Percentiles rank a stretch among this genome's conserved stretches.
Evolutionary conservation across 2,113 vertebrate species (phyloP).

Genomic region (Perca schrenkii): DNA sequence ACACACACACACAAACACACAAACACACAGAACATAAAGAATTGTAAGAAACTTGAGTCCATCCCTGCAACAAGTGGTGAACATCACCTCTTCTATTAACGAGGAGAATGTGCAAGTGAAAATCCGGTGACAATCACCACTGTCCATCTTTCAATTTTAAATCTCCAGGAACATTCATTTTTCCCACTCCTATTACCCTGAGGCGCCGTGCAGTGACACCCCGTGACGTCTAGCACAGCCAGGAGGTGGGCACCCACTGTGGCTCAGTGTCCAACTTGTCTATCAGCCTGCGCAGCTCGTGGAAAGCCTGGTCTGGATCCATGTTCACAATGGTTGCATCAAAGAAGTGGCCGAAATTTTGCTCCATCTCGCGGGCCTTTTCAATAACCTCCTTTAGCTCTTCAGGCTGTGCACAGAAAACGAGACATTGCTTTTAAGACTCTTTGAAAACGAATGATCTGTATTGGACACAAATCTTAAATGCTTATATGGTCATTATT

Average conservation of each 20-base stretch:
- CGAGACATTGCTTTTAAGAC: not conserved
- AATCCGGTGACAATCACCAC: slow-evolving; percentile 48
- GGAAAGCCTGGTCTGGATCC: slow-evolving; percentile 91
- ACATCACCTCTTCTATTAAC: slow-evolving; percentile 42
- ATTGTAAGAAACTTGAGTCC: slow-evolving; percentile 57
- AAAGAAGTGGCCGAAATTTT: slow-evolving; percentile 93
- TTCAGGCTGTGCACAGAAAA: slow-evolving; percentile 87
- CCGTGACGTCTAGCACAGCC: slow-evolving; percentile 85
- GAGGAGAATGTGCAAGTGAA: slow-evolving; percentile 66
- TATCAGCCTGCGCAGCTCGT: slow-evolving; percentile 91
- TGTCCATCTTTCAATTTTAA: slow-evolving; percentile 1
- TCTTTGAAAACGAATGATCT: not conserved
- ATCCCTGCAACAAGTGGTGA: slow-evolving; percentile 46
- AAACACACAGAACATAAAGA: slow-evolving; percentile 28
- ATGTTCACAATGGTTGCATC: slow-evolving; percentile 92
- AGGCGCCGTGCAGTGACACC: not conserved
- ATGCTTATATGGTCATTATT: not conserved
- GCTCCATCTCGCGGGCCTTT: slow-evolving; percentile 97
- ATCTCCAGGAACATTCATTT: not conserved
- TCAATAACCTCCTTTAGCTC: slow-evolving; percentile 94
- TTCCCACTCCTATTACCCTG: not conserved
- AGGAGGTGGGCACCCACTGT: slow-evolving; percentile 97
- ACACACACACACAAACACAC: slow-evolving; percentile 43
- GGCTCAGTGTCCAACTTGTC: slow-evolving; percentile 96
- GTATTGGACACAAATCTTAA: not conserved